Evolutionary conservation across 2,888 invertebrate genomes (phyloP), one percentile per base, ranked within the genome.

Genomic region (Callimorpha dominula): DNA sequence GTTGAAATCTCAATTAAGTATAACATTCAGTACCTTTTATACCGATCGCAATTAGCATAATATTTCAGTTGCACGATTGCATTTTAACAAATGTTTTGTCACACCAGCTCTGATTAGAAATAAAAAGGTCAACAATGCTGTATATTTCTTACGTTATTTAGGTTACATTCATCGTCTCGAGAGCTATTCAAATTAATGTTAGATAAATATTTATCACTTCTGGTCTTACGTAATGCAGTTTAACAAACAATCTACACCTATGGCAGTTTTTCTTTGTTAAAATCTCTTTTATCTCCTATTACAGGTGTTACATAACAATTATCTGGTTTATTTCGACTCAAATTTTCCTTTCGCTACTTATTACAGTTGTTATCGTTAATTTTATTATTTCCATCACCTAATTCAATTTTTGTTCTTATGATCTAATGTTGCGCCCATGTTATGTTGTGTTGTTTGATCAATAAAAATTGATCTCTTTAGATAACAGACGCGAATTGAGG

Each of bases 381-480:
- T 57, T 65, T 62, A 31, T 64, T 73, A 71, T 54, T 69, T 40
- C 64, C 31, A 52, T 65, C 69, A 63, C 31, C 73, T 60, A 63
- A 75, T 42, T 70, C 65, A 50, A 20, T 20, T 57, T 57, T 71
- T 60, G 72, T 67, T 74, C 20, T 72, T 57, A 69, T 72, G 80
- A 79, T 84, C 79, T 78, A 85, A 82, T 82, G 72, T 87, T 83
- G 82, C 85, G 80, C 68, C 68, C 86, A 81, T 84, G 84, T 87
- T 81, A 78, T 85, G 86, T 83, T 79, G 83, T 87, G 86, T 81
- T 85, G 82, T 89, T 88, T 90, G 90, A 92, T 91, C 89, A 90
- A 91, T 92, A 79, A 78, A 71, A 87, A 78, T 82, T 89, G 90
- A 91, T 91, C 88, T 91, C 86, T 91, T 89, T 82, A 89, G 92